Evolutionary conservation across 2,113 vertebrate species (phyloP), one percentile per base, ranked within the genome.

Genomic region (Ginglymostoma cirratum): DNA sequence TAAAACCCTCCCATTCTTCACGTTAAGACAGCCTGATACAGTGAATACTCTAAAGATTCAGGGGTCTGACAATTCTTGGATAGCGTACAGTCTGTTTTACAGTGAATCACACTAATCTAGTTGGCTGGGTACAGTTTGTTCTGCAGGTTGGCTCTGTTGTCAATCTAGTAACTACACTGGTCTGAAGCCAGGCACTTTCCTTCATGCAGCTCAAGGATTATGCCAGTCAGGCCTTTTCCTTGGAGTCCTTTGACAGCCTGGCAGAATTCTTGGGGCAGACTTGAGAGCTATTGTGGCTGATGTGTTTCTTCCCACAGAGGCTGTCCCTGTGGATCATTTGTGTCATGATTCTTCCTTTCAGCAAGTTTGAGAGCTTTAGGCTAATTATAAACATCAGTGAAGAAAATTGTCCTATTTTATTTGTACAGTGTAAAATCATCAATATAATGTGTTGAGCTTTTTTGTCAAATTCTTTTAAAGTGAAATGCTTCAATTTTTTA

Each of bases 61-160:
- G 34, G n/a, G 55, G n/a, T 93, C 89, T 93, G 89, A 93, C n/a
- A 93, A 93, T 93, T 93, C 89, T 66, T 93, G 89, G 89, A 93
- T 67, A 66, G 61, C 19, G 3, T 93, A 66, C 89, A 93, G 34
- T 66, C 89, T 93, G 89, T 93, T 93, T 93, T 67, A 83, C 80
- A 93, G 89, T 93, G 89, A 93, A 66, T 93, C 89, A 66, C 89
- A 66, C 89, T 93, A 93, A 67, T 93, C 89, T 42, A 93, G 89
- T 93, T 93, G 89, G 61, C 89, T 93, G 89, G 89, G 52, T 92
- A 65, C 55, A 34, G 87, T 92, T 92, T 92, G 52, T n/a, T 92
- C 30, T 65, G 89, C 89, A 93, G 89, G 89, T 93, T 93, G 89
- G 61, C 89, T 93, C 61, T 67, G 89, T 93, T 93, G 89, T 93